These are phyloP conservation scores for Phlogophora meticulosa DNA, from an alignment of 2,888 invertebrate genomes.

Conservation along the genomic window DNA sequence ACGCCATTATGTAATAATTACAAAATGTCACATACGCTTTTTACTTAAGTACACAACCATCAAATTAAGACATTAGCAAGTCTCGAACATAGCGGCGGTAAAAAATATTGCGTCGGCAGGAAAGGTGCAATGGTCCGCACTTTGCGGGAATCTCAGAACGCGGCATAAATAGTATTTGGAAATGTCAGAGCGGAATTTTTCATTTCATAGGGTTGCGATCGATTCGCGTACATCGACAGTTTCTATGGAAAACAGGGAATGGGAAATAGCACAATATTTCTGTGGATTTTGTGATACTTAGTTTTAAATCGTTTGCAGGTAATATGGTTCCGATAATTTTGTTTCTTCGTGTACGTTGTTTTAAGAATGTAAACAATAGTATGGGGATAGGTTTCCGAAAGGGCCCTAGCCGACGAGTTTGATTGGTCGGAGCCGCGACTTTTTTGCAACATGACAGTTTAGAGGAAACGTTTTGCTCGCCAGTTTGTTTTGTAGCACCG, in stretches of 20 bases:
- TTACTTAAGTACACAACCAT: conserved; percentile 20
- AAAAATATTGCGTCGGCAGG: conserved; percentile 35
- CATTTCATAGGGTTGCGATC: conserved; percentile 42
- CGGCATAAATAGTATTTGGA: conserved; percentile 56
- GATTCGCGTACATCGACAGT: conserved; percentile 28
- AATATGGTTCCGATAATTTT: conserved; percentile 19
- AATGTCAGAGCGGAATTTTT: conserved; percentile 19
- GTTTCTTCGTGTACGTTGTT: conserved; percentile 29
- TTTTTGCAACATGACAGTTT: conserved; percentile 43
- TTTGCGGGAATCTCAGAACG: conserved; percentile 37
- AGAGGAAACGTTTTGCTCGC: conserved; percentile 38
- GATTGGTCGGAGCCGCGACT: conserved; percentile 28
- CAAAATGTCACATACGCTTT: conserved; percentile 50
- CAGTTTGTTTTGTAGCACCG: conserved; percentile 1
- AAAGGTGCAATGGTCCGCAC: conserved; percentile 26
- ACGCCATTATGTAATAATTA: conserved; percentile 17
- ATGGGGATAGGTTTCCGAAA: conserved; percentile 32
- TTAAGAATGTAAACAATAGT: conserved; percentile 36
- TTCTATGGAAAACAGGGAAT: conserved; percentile 33
- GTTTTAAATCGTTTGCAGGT: conserved; percentile 45
- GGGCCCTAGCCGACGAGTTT: conserved; percentile 38
- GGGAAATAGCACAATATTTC: conserved; percentile 41
- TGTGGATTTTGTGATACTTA: conserved; percentile 50
- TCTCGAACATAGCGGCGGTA: conserved; percentile 1
- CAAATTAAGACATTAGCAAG: conserved; percentile 55